A percentile compares a stretch with the other conserved stretches of the same genome.
Conservation (phyloP, 2,113 vertebrate genomes). For the Asarcornis scutulata region DNA sequence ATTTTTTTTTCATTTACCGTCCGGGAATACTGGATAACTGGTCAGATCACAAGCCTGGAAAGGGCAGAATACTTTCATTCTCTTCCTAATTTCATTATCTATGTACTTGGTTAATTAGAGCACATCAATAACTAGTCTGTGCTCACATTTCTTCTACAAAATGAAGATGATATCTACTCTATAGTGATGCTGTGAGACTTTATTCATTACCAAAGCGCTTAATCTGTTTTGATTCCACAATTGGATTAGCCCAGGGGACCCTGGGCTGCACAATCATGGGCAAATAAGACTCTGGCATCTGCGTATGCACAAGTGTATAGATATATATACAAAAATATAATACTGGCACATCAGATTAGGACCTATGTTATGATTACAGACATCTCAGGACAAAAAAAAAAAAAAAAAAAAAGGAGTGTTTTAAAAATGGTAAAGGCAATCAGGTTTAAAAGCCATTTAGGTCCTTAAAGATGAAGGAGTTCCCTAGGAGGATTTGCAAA, state of each 20-base stretch:
- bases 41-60: neutral
- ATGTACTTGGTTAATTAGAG: neutral
- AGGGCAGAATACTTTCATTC: neutral
- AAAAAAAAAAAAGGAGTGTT: neutral
- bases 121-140: neutral
- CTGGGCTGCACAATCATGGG: neutral
- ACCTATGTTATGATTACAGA: neutral
- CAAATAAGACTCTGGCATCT: neutral
- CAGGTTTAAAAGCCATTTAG: neutral
- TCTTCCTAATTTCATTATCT: neutral
- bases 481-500: neutral
- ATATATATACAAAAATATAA: too few relatives aligned
- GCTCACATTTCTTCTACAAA: neutral
- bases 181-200: neutral
- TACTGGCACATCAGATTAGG: neutral
- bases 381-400: neutral
- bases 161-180: neutral
- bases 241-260: neutral
- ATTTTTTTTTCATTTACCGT: neutral
- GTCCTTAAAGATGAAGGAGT: neutral
- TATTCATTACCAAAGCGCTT: neutral
- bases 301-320: neutral
- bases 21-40: neutral
- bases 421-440: neutral
- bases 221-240: constrained; percentile 18